phyloP scores from a whole-genome alignment of 1,140 invertebrate genomes.

The Drosophila paulistorum region DNA sequence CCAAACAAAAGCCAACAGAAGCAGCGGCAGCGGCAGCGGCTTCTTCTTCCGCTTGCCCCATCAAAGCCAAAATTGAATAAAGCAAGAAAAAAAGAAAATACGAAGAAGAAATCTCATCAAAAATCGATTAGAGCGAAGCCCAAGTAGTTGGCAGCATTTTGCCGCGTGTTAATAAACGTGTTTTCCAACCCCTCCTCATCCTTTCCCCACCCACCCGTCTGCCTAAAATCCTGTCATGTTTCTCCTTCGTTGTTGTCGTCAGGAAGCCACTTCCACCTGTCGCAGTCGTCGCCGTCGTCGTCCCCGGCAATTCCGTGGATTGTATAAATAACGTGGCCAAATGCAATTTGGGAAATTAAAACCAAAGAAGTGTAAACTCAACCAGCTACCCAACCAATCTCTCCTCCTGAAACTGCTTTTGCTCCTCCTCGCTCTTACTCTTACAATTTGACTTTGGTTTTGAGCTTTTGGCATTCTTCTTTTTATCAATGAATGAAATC shows the following conservation, averaged over 20 bases:
- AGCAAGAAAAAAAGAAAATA: conserved; percentile 31
- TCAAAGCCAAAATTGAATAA: conserved; percentile 77
- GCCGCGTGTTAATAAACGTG: conserved; percentile 65
- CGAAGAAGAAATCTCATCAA: conserved; percentile 62
- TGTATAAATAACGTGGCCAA: conserved; percentile 59
- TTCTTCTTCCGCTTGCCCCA: conserved; percentile 47
- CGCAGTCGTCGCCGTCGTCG: conserved; percentile 17
- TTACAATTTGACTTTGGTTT: neutral
- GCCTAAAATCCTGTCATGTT: conserved; percentile 1
- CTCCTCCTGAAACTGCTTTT: neutral
- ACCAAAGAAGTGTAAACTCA: conserved; percentile 56
- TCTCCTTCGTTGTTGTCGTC: conserved; percentile 1
- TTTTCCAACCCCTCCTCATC: conserved; percentile 13
- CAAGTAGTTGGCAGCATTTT: conserved; percentile 45
- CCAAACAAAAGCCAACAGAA: neutral
- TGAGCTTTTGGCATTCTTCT: conserved; percentile 20
- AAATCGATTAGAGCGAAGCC: conserved; percentile 69
- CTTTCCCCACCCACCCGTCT: no score
- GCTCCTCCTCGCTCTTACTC: no score
- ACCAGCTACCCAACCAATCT: neutral
- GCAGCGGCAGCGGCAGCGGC: neutral
- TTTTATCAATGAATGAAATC: conserved; percentile 51
- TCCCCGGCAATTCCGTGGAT: conserved; percentile 37
- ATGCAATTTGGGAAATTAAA: conserved; percentile 76
- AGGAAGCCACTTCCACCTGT: conserved; percentile 33